phyloP scores from a whole-genome alignment of 2,888 invertebrate genomes.

The Oegoconia quadripuncta region DNA sequence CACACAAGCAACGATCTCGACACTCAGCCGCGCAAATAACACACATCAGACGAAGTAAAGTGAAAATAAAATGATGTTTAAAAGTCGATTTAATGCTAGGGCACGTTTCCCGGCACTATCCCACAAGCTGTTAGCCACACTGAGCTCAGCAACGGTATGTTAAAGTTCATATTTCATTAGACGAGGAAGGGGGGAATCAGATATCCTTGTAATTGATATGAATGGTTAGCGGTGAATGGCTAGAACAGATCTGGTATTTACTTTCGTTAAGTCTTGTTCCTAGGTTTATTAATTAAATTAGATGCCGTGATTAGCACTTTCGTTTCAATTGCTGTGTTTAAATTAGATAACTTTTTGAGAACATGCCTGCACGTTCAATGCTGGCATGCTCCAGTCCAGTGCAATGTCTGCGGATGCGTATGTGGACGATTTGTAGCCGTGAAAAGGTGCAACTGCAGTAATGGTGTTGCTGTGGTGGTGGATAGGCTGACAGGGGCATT shows the following conservation, averaged over 20 bases:
- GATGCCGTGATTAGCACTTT: too few species aligned
- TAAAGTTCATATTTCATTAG: constrained; percentile 8
- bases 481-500: too few species aligned
- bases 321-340: too few species aligned
- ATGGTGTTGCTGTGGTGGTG: too few species aligned
- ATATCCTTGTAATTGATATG: constrained; percentile 25
- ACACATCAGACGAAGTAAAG: constrained; percentile 40
- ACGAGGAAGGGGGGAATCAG: constrained; percentile 15
- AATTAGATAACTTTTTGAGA: too few species aligned
- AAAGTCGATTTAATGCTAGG: constrained; percentile 31
- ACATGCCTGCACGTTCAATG: too few species aligned
- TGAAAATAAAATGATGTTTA: constrained; percentile 45
- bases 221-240: constrained; percentile 22
- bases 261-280: constrained; percentile 14
- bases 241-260: constrained; percentile 21
- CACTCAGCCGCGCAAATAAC: constrained; percentile 35
- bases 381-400: too few species aligned
- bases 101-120: constrained; percentile 23
- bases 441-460: too few species aligned
- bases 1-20: constrained; percentile 21
- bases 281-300: constrained; percentile 20
- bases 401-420: too few species aligned
- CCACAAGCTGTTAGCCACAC: constrained; percentile 7
- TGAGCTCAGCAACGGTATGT: constrained; percentile 3
- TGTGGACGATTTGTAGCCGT: too few species aligned